Evolutionary conservation across 2,113 vertebrate species (phyloP).

Genomic region (Callipepla californica): DNA sequence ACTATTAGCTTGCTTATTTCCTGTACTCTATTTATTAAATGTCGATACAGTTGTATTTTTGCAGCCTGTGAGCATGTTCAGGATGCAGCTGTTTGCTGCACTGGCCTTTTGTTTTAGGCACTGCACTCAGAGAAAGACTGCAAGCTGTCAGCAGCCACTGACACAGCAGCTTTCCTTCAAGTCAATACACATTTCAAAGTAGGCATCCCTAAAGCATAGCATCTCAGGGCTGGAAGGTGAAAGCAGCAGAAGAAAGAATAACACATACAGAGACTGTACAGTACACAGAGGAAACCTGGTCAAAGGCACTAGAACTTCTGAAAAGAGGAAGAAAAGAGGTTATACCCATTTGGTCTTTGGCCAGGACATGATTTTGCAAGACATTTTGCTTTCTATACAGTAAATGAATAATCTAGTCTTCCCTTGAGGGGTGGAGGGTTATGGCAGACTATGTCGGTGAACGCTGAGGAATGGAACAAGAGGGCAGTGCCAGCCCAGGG

Average conservation of each 20-base stretch:
- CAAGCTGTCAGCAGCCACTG: background rate
- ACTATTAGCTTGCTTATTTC: background rate
- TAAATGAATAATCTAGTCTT: background rate
- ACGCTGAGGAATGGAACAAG: background rate
- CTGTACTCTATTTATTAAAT: conserved; percentile 58
- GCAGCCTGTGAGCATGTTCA: background rate
- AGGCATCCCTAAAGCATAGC: background rate
- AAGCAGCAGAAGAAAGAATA: background rate
- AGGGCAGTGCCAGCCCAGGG: background rate
- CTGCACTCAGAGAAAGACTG: background rate
- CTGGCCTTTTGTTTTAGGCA: background rate
- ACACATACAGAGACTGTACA: background rate
- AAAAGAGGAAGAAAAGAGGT: background rate
- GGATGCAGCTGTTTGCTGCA: background rate
- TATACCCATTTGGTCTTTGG: background rate
- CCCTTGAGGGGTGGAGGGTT: background rate
- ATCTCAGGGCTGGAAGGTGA: background rate
- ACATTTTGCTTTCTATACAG: background rate
- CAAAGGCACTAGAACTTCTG: background rate
- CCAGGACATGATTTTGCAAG: background rate
- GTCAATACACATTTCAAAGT: background rate
- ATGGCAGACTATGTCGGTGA: background rate
- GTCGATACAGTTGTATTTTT: background rate
- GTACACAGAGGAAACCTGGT: background rate
- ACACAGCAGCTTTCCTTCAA: background rate